phyloP scores from a whole-genome alignment of 2,113 vertebrate genomes.

The Nerophis ophidion region DNA sequence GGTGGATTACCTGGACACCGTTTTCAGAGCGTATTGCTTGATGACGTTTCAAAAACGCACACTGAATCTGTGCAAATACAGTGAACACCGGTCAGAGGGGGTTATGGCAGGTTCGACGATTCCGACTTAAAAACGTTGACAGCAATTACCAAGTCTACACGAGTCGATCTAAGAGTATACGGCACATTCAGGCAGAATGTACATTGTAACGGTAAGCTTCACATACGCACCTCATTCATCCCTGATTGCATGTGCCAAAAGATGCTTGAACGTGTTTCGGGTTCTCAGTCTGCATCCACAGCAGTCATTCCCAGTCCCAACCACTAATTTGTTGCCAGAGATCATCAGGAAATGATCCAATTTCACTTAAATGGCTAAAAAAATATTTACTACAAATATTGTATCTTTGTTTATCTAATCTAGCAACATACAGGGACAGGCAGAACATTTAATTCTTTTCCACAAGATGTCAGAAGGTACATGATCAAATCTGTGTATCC shows the following conservation, averaged over 20 bases:
- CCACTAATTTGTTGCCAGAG: no score
- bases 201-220: constrained; percentile 31
- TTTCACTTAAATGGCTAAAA: no score
- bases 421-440: no score
- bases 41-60: constrained; percentile 67
- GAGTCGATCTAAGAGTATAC: constrained; percentile 48
- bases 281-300: constrained; percentile 9
- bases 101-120: constrained; percentile 61
- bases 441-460: no score
- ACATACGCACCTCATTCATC: constrained; percentile 39
- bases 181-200: constrained; percentile 47
- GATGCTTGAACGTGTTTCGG: constrained; percentile 28
- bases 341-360: no score
- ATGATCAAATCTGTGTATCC: no score
- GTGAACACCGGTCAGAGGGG: constrained; percentile 72
- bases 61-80: constrained; percentile 68
- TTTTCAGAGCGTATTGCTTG: constrained; percentile 70
- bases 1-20: constrained; percentile 61
- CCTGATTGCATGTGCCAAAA: constrained; percentile 59
- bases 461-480: no score
- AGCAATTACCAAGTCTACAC: constrained; percentile 55
- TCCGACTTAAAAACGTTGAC: constrained; percentile 48
- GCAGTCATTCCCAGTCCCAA: no score
- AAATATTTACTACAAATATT: no score
- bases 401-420: no score